Base-by-base conservation (phyloP, 2,888 invertebrate species). In the Euplagia quadripunctaria region DNA sequence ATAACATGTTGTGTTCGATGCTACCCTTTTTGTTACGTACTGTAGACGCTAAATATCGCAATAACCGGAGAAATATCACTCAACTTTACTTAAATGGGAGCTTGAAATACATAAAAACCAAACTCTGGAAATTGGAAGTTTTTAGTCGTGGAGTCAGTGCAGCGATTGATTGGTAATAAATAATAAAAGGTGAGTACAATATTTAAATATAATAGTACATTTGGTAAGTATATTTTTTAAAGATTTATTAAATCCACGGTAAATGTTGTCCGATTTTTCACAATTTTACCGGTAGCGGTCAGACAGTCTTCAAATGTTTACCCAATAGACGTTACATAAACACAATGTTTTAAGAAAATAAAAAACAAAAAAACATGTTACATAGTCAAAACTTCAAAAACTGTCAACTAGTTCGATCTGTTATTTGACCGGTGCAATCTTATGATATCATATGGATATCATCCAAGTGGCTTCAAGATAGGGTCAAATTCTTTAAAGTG, bases 1-100 rank as follows among this genome's bases (percentile, higher is more conserved):
- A 90, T 90, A 90, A 90, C 89, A 89, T 89, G 87, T 89, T 90
- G 89, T 88, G 85, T 89, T 87, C 86, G 87, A 88, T 89, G 80
- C 83, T 81, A 87, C 87, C 86, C 87, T 87, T 90, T 87, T 81
- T 86, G 80, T 83, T 83, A 80, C 76, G 75, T 67, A 71, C 72
- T 70, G 58, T 63, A 76, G 64, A 64, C 74, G 65, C 71, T 70
- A 69, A 75, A 82, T 67, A 80, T 74, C 63, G 72, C 64, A 70
- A 74, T 73, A 75, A 68, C 71, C 64, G 68, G 20, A 43, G 70
- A 75, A 70, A 69, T 78, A 79, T 46, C 14, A 17, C 51, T 70
- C 61, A 77, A 75, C 70, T 74, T 76, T 78, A 64, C 42, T 51
- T 55, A 64, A 42, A 64, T 14, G 20, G 61, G 41, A 5, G 61